phyloP scores from a whole-genome alignment of 2,113 vertebrate species.

The Nestor notabilis region DNA sequence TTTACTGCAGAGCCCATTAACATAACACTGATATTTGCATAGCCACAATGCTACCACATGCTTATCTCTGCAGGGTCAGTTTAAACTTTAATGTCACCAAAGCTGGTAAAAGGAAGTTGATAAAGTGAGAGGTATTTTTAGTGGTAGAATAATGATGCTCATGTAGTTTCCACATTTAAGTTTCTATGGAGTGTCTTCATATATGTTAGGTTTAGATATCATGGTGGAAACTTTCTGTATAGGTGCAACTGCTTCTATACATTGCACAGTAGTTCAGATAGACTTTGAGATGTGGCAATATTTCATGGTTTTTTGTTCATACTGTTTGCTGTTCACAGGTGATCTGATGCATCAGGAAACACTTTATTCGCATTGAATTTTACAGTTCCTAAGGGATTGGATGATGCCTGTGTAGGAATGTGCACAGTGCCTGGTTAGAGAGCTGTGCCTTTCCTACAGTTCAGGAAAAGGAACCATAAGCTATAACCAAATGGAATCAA shows the following conservation, averaged over 20 bases:
- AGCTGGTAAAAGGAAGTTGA: neutral
- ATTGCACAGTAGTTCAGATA: neutral
- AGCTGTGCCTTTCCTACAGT: neutral
- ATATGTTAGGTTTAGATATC: neutral
- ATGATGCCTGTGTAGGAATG: neutral
- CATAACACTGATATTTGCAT: neutral
- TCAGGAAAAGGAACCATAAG: neutral
- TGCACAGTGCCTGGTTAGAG: neutral
- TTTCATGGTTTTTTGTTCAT: neutral
- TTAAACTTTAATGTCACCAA: neutral
- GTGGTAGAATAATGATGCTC: neutral
- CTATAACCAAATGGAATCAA: neutral
- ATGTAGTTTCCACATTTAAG: neutral
- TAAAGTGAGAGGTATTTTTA: neutral
- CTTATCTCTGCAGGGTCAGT: neutral
- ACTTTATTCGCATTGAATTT: neutral
- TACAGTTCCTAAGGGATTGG: neutral
- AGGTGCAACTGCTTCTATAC: neutral
- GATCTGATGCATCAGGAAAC: neutral
- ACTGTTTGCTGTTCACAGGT: neutral
- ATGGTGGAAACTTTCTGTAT: neutral
- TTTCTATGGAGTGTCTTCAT: neutral
- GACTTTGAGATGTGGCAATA: neutral
- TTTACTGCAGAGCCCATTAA: neutral
- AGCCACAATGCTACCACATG: neutral